Evolutionary conservation across 1,140 invertebrate species (phyloP), one percentile per base, ranked within the genome.

Genomic region (Pteromalus puparum): DNA sequence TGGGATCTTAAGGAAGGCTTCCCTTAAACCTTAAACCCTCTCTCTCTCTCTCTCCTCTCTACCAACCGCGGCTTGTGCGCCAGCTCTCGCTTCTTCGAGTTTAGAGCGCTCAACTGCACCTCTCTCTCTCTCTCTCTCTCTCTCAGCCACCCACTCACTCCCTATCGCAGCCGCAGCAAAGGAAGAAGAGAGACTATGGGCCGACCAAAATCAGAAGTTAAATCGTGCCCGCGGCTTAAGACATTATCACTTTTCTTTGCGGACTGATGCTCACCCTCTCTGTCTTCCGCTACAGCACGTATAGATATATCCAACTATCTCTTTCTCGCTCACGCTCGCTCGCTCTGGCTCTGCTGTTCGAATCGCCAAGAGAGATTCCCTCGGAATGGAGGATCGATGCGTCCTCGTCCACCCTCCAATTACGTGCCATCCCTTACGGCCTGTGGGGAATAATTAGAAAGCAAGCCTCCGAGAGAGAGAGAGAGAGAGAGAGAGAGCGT

Each of bases 161-260:
- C 28, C 65, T 48, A 75, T 75, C 30, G 68, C 30, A 67, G 30
- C 13, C 74, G 74, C n/a, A 53, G 3, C 28, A 72, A 48, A 46
- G 13, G 24, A 80, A 79, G 85, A 87, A 76, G 87, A 76, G 87
- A 84, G 85, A 89, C 86, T 87, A 73, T 86, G 67, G 73, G 81
- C 87, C 86, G 88, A 87, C 87, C 88, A 89, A 91, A 92, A 92
- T 92, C 91, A 90, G 87, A 92, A 92, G 91, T 92, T 92, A 91
- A 92, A 92, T 93, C 90, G 89, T 89, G 88, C 88, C 90, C 84
- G 88, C 87, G 89, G 90, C 91, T 92, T 91, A 92, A 92, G 90
- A 91, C 90, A 92, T 92, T 92, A 93, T 91, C 92, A 91, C 91
- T 92, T 92, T 92, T 92, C 90, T 92, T 91, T 90, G 87, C 88